Conservation (phyloP, 2,113 vertebrate species). For the Eurystomus gularis region DNA sequence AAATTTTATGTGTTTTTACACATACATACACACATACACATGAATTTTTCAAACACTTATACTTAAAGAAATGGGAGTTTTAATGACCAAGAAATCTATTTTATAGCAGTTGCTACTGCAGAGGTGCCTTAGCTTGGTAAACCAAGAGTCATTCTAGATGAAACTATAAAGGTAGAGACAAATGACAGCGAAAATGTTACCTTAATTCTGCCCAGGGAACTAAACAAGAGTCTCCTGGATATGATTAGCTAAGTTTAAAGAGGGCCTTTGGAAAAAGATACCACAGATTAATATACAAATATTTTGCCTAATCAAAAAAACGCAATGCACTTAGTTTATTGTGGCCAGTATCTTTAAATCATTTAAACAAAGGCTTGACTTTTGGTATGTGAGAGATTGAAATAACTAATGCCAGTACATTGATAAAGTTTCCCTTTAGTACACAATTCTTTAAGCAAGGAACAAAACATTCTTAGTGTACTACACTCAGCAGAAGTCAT, state of each 20-base stretch:
- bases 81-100: not conserved
- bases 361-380: not conserved
- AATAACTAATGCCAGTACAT: not conserved
- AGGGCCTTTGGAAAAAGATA: not conserved
- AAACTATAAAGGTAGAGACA: not conserved
- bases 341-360: not conserved
- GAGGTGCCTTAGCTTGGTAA: not conserved
- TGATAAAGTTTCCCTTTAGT: not conserved
- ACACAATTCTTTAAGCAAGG: not conserved
- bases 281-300: not conserved
- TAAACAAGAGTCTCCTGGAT: not conserved
- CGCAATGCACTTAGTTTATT: not conserved
- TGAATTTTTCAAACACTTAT: not conserved
- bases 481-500: not conserved
- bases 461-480: not conserved
- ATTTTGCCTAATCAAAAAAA: not conserved
- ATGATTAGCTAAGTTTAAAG: not conserved
- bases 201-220: not conserved
- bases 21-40: not conserved
- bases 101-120: not conserved
- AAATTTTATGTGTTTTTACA: not conserved
- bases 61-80: not conserved
- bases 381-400: not conserved
- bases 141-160: not conserved
- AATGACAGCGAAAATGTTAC: not conserved